Conservation (phyloP, 2,113 vertebrate genomes). For the Empidonax alnorum region DNA sequence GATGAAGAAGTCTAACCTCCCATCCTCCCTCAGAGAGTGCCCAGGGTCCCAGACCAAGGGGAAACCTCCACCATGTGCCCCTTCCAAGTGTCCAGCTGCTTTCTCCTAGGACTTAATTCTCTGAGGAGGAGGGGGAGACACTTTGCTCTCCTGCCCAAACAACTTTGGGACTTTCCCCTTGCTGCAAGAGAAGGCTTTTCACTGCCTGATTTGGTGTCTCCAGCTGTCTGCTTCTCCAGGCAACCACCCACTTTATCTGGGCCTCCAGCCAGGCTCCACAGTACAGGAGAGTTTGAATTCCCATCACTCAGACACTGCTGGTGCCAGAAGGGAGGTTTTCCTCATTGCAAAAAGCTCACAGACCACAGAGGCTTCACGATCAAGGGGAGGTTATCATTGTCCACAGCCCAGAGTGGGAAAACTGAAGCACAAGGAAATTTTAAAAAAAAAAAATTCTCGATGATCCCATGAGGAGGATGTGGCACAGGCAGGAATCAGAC, state of each 20-base stretch:
- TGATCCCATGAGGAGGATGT: background rate
- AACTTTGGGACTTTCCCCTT: background rate
- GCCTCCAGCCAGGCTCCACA: background rate
- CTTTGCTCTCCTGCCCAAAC: background rate
- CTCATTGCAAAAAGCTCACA: background rate
- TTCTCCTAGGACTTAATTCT: background rate
- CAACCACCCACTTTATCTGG: background rate
- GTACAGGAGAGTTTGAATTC: background rate
- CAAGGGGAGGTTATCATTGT: background rate
- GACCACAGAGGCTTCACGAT: background rate
- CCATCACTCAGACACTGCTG: background rate
- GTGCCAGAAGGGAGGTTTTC: background rate
- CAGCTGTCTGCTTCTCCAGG: background rate
- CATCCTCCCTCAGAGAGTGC: background rate
- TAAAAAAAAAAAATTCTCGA: background rate
- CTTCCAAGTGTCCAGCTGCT: background rate
- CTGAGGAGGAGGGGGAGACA: background rate
- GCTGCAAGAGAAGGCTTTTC: background rate
- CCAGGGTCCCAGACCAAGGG: background rate
- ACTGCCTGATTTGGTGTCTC: background rate
- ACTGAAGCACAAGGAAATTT: background rate
- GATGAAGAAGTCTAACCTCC: background rate
- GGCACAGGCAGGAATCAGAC: background rate
- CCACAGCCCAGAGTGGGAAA: background rate
- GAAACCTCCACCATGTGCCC: background rate